phyloP scores from a whole-genome alignment of 2,797 vertebrate genomes.

The Miichthys miiuy region DNA sequence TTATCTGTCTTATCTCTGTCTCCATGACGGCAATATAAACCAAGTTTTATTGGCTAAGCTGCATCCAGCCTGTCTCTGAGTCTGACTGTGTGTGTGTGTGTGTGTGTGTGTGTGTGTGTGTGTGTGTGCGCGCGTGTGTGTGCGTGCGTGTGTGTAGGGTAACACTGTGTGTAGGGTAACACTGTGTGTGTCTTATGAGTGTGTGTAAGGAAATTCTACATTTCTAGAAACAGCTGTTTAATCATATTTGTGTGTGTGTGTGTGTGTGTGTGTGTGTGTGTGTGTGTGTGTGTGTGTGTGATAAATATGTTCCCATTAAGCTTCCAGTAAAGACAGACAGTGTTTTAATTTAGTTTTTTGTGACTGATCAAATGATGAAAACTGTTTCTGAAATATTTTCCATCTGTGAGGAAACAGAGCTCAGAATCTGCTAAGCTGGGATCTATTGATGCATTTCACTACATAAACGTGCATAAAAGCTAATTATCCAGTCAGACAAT shows the following conservation, averaged over 20 bases:
- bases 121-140: too few relatives aligned
- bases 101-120: too few relatives aligned
- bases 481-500: not conserved
- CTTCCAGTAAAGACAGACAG: slow-evolving; percentile 24
- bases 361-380: not conserved
- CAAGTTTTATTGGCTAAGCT: slow-evolving; percentile 56
- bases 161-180: slow-evolving; percentile 1
- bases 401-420: too few relatives aligned
- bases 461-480: not conserved
- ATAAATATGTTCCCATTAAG: not conserved
- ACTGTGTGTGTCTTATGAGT: not conserved
- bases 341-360: not conserved
- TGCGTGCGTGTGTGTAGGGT: not conserved
- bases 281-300: not conserved
- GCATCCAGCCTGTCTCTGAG: slow-evolving; percentile 13
- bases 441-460: not conserved
- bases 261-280: not conserved
- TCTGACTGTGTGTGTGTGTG: too few relatives aligned
- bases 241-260: not conserved
- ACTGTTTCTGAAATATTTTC: not conserved
- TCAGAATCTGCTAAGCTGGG: not conserved
- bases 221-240: slow-evolving; percentile 19
- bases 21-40: slow-evolving; percentile 72
- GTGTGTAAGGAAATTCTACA: slow-evolving; percentile 11
- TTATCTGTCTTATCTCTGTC: slow-evolving; percentile 73